Conservation (phyloP, 1,140 invertebrate species). For the Habropoda laboriosa region DNA sequence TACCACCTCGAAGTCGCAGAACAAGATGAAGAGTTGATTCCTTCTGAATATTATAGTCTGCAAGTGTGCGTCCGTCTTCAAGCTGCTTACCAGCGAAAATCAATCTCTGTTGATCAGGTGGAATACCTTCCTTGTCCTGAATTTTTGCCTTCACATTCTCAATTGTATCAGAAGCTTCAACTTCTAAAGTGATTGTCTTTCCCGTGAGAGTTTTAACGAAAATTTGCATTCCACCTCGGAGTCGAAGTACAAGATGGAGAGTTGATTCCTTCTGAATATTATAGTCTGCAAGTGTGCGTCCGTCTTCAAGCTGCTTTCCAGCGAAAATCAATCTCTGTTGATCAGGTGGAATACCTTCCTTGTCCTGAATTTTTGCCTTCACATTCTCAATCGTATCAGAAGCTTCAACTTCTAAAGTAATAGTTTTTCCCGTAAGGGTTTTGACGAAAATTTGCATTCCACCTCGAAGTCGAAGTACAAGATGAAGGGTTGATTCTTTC, state of each 20-base stretch:
- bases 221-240: conserved; percentile 39
- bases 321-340: conserved; percentile 88
- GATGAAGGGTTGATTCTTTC: conserved; percentile 84
- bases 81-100: conserved; percentile 87
- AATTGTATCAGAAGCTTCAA: conserved; percentile 87
- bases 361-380: conserved; percentile 89
- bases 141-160: conserved; percentile 75
- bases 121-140: conserved; percentile 50
- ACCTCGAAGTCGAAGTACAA: conserved; percentile 87
- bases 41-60: conserved; percentile 88
- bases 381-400: conserved; percentile 90
- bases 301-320: conserved; percentile 91
- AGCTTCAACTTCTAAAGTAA: conserved; percentile 87
- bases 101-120: conserved; percentile 67
- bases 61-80: conserved; percentile 84
- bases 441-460: conserved; percentile 88
- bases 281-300: conserved; percentile 90
- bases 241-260: conserved; percentile 86
- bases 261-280: conserved; percentile 92
- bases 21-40: conserved; percentile 86
- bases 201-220: neutral
- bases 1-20: conserved; percentile 86
- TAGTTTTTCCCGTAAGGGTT: conserved; percentile 87
- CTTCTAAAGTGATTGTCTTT: conserved; percentile 72
- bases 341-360: conserved; percentile 86